These are phyloP conservation scores for Lophochroa leadbeateri DNA, from an alignment of 2,113 vertebrate genomes.

Conservation along the genomic window DNA sequence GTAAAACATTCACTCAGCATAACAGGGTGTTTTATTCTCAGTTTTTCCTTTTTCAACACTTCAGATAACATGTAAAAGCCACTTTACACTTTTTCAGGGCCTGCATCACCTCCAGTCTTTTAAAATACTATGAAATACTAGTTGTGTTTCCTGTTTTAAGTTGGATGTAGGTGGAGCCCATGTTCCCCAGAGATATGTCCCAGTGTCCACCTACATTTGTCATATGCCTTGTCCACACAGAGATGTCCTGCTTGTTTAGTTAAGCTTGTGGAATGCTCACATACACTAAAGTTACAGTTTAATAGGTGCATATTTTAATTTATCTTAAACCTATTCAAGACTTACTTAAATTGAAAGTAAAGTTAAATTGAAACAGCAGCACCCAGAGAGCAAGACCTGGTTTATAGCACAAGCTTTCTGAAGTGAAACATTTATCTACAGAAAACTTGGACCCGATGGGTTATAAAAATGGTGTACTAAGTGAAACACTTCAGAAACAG, in stretches of 20 bases:
- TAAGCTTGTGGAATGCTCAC: accelerated
- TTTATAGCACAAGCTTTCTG: not conserved
- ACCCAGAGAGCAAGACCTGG: not conserved
- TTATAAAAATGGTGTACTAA: not conserved
- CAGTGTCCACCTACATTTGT: accelerated
- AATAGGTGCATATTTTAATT: not conserved
- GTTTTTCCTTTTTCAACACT: not conserved
- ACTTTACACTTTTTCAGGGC: not conserved
- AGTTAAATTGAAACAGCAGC: not conserved
- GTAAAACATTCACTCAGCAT: not conserved
- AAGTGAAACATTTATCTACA: not conserved
- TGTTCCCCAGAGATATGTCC: not conserved
- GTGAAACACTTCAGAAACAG: not conserved
- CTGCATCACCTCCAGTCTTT: not conserved
- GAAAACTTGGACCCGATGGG: not conserved
- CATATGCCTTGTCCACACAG: accelerated
- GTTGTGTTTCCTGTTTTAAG: too few relatives aligned
- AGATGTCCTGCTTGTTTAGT: accelerated
- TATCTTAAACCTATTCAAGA: not conserved
- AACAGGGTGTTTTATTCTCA: not conserved
- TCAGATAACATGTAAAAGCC: not conserved
- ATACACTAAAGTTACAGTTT: not conserved
- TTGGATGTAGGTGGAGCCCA: accelerated
- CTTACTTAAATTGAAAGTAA: not conserved
- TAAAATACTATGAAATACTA: not conserved